These are phyloP conservation scores for Lasiurus borealis DNA, from an alignment of 2,113 vertebrate genomes.

Conservation along the genomic window DNA sequence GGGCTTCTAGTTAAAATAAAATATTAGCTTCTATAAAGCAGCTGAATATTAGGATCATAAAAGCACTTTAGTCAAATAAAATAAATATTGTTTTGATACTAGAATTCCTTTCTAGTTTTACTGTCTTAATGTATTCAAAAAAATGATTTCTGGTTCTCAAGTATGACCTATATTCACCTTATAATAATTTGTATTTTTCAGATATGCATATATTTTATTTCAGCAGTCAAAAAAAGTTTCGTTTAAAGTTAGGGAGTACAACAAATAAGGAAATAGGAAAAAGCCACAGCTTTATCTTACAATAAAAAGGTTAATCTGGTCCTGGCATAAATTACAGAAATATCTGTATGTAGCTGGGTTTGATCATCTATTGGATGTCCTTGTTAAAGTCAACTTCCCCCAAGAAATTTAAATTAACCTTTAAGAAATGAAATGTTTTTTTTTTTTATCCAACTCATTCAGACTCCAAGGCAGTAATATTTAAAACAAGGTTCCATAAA, in stretches of 20 bases:
- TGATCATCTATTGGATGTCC: neutral
- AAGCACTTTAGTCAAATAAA: neutral
- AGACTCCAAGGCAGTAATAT: neutral
- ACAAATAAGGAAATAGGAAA: neutral
- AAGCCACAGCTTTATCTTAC: neutral
- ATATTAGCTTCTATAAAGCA: neutral
- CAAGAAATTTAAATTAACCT: neutral
- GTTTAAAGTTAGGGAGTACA: neutral
- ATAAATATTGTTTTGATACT: neutral
- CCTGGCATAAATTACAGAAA: neutral
- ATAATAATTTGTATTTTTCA: neutral
- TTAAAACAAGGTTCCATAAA: neutral
- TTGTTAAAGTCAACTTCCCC: neutral
- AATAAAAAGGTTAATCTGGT: neutral
- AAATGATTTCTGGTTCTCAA: neutral
- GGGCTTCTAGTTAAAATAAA: slow-evolving; percentile 6
- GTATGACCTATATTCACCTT: neutral
- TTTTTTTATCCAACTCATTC: neutral
- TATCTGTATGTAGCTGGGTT: neutral
- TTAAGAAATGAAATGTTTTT: neutral
- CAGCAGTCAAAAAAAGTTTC: neutral
- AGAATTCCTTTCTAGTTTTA: neutral
- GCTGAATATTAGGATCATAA: neutral
- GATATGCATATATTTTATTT: neutral
- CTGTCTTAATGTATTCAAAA: neutral